Conservation (phyloP, 2,888 invertebrate genomes). For the Protonemura montana region DNA sequence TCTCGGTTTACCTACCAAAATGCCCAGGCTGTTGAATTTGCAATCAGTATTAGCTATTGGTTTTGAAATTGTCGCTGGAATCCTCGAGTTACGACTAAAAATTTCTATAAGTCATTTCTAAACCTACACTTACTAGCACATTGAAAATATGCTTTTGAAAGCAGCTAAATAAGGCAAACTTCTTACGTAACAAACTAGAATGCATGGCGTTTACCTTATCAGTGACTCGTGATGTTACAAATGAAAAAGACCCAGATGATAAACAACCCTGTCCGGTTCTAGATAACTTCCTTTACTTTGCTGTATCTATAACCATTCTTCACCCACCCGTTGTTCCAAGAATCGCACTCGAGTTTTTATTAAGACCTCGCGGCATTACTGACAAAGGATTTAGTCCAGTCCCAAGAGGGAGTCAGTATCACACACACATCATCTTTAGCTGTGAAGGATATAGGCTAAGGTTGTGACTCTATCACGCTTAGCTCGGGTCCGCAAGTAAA, state of each 20-base stretch:
- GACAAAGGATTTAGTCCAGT: not conserved
- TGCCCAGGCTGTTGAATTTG: not conserved
- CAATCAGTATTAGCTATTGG: too few species aligned
- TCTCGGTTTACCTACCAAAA: not conserved
- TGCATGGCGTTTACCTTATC: not conserved
- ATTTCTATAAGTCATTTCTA: too few species aligned
- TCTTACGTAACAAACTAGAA: not conserved
- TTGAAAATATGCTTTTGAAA: not conserved
- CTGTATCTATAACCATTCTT: not conserved
- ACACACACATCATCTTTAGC: not conserved
- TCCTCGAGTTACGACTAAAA: too few species aligned
- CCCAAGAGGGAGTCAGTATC: not conserved
- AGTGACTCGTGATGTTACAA: not conserved
- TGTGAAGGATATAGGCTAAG: not conserved
- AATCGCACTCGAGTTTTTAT: not conserved
- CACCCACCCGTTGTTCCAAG: not conserved
- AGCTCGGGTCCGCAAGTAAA: not conserved
- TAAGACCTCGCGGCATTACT: not conserved
- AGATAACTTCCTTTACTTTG: not conserved
- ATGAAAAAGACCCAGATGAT: not conserved
- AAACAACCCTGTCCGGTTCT: not conserved
- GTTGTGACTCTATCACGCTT: not conserved
- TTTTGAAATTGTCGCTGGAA: too few species aligned
- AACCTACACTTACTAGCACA: too few species aligned
- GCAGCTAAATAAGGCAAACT: not conserved